Conservation (phyloP, 2,888 invertebrate species). For the Nebria brevicollis region DNA sequence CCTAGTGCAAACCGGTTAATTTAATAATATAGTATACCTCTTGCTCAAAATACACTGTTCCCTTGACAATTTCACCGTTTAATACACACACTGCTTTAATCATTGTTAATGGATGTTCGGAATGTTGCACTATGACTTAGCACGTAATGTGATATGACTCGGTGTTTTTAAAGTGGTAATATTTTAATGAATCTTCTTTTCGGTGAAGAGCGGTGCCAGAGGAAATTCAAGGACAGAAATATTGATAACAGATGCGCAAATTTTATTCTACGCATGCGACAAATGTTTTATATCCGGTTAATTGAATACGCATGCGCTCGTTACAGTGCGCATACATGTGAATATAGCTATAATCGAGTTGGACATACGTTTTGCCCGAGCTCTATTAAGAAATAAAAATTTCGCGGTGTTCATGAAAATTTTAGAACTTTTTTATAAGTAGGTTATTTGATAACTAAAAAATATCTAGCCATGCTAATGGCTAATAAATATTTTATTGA, state of each 20-base stretch:
- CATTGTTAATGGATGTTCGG: conserved; percentile 19
- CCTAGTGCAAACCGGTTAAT: conserved; percentile 10
- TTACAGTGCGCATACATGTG: background rate
- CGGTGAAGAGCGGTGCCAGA: background rate
- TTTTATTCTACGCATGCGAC: background rate
- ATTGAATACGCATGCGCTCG: too few species aligned
- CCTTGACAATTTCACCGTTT: conserved; percentile 81
- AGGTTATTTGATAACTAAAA: too few species aligned
- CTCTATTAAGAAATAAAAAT: too few species aligned
- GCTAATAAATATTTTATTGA: too few species aligned
- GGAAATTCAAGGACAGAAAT: background rate
- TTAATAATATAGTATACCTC: conserved; percentile 63
- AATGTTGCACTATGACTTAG: background rate
- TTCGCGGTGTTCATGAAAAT: too few species aligned
- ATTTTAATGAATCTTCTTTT: background rate
- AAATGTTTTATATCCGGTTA: background rate
- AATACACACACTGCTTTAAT: conserved; percentile 87
- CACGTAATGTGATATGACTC: background rate
- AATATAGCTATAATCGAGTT: background rate
- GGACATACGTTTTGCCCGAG: too few species aligned
- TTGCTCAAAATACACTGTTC: conserved; percentile 84
- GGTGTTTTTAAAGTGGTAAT: background rate
- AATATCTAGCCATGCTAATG: too few species aligned
- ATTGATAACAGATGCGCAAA: background rate
- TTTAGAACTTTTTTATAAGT: too few species aligned